These are phyloP conservation scores for Patella ulyssiponensis DNA, from an alignment of 2,888 invertebrate species.

Conservation along the genomic window DNA sequence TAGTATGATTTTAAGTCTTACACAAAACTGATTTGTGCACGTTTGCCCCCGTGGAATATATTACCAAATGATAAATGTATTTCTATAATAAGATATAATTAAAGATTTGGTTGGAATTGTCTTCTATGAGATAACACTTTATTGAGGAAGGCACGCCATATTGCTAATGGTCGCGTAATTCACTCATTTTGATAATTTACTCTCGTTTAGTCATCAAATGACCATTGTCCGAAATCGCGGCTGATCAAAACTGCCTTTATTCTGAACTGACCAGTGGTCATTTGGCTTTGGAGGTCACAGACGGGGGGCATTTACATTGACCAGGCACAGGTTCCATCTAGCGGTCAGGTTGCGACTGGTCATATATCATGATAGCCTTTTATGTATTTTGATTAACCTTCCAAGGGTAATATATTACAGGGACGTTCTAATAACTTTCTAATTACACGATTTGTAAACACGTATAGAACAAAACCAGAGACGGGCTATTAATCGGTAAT, in stretches of 20 bases:
- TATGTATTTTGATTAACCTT: conserved; percentile 13
- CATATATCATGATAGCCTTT: conserved; percentile 1
- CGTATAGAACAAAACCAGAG: not conserved
- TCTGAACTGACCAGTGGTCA: not conserved
- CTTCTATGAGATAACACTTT: not conserved
- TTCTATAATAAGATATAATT: no score
- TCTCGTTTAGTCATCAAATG: not conserved
- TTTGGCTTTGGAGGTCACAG: not conserved
- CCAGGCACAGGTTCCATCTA: conserved; percentile 4
- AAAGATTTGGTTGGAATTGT: no score
- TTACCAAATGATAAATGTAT: no score
- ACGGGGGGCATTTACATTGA: not conserved
- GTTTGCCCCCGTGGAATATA: no score
- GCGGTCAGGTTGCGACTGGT: not conserved
- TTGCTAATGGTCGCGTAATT: conserved; percentile 11
- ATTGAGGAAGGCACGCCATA: not conserved
- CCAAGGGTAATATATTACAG: conserved; percentile 3
- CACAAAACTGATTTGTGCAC: no score
- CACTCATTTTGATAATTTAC: conserved; percentile 9
- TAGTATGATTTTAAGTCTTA: no score
- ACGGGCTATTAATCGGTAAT: not conserved
- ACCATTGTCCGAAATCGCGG: conserved; percentile 5
- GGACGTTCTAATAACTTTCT: not conserved
- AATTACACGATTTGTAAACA: conserved; percentile 13
- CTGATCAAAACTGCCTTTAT: conserved; percentile 3